Evolutionary conservation across 2,797 vertebrate species (phyloP), one percentile per base, ranked within the genome.

Genomic region (Scyliorhinus canicula): DNA sequence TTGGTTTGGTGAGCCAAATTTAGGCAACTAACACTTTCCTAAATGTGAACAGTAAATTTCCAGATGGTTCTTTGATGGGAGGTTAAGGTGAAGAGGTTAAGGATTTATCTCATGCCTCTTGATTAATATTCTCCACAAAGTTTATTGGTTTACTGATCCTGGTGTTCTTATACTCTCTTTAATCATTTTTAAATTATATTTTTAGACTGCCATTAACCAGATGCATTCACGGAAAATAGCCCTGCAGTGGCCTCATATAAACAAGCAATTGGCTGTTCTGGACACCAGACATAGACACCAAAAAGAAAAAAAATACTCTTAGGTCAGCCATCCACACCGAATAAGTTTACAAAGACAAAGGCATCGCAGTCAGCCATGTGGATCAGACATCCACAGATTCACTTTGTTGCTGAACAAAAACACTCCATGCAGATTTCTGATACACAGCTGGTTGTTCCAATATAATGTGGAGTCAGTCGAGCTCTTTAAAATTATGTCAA

Each of bases 131-230:
- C 35, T 14, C 40, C 21, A 21, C 35, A 90, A 82, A 90, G 86
- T 90, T 90, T 21, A 90, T 90, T 90, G 55, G 35, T 90, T 90
- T 90, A 90, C 55, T 90, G 16, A 57, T 60, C 55, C 86, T 31
- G 35, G 35, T n/a, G 14, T 90, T 40, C 31, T 90, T 90, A 60
- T 60, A 40, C 55, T 16, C 14, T n/a, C 86, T 90, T 65, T 44
- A 91, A 91, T 44, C 60, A 44, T 65, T 91, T 65, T 35, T 65
- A 91, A 91, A 65, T 40, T 65, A 91, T 91, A 65, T 65, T 65
- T 88, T 91, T 65, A 65, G n/a, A 8, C 60, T 91, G 57, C 21
- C 57, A 65, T 91, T 91, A 91, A 65, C 88, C 60, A 91, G 88
- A 12, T 24, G 19, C 60, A 91, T 44, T 88, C 55, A 60, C 12